Percentiles rank a stretch among this genome's conserved stretches.
These are phyloP conservation scores for Pampus argenteus DNA, from an alignment of 2,797 vertebrate genomes.

Conservation along the genomic window DNA sequence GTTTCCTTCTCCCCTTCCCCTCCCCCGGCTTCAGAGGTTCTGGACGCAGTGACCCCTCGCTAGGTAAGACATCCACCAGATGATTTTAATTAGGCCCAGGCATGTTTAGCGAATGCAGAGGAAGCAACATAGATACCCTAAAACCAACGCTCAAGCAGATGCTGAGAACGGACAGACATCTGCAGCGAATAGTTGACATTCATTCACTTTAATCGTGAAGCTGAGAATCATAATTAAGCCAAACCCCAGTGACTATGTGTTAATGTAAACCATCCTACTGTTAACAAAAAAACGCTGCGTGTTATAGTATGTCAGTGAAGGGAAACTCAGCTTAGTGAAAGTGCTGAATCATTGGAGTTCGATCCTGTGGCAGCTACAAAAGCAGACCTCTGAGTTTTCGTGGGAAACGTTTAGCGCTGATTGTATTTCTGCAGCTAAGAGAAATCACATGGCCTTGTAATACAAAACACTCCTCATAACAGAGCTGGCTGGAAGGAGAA, in stretches of 20 bases:
- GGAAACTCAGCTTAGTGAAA: slow-evolving; percentile 42
- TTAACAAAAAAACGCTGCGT: slow-evolving; percentile 42
- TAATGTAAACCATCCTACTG: slow-evolving; percentile 34
- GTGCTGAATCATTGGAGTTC: slow-evolving; percentile 62
- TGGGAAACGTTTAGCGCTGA: slow-evolving; percentile 54
- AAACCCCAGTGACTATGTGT: slow-evolving; percentile 24
- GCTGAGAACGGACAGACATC: slow-evolving; percentile 23
- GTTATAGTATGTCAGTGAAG: slow-evolving; percentile 20
- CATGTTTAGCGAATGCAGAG: slow-evolving; percentile 62
- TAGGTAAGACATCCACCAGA: slow-evolving; percentile 79
- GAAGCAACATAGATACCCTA: slow-evolving; percentile 51
- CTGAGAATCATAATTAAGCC: slow-evolving; percentile 36
- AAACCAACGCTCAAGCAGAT: slow-evolving; percentile 40
- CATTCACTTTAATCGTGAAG: too few species aligned
- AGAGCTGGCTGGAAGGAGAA: slow-evolving; percentile 24
- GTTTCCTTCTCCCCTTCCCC: slow-evolving; percentile 33
- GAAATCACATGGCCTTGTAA: slow-evolving; percentile 71
- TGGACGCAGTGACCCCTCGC: slow-evolving; percentile 76
- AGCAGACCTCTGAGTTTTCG: slow-evolving; percentile 50
- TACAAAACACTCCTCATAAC: slow-evolving; percentile 60
- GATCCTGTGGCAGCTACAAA: slow-evolving; percentile 36
- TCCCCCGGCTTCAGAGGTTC: slow-evolving; percentile 43
- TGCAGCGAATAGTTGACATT: not conserved
- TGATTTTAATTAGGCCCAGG: slow-evolving; percentile 80
- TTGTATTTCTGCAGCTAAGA: slow-evolving; percentile 69